Percentiles rank a stretch among this genome's conserved stretches.
phyloP scores from a whole-genome alignment of 2,113 vertebrate genomes.

The Xenus cinereus region DNA sequence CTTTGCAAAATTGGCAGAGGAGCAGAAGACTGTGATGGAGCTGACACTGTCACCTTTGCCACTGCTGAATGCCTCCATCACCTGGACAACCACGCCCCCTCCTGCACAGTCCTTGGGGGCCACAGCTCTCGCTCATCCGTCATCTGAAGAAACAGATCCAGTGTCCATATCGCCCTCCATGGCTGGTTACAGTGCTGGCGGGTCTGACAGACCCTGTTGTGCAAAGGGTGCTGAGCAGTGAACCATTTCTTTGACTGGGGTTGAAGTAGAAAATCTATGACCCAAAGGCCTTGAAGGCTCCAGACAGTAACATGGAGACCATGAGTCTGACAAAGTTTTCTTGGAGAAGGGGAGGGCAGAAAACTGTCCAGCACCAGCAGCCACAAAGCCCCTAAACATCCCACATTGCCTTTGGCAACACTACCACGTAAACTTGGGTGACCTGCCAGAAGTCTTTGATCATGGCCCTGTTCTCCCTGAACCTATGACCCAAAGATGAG shows the following conservation, averaged over 20 bases:
- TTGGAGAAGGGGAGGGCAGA: not conserved
- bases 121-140: not conserved
- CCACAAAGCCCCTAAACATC: not conserved
- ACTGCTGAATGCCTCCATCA: not conserved
- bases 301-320: not conserved
- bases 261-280: not conserved
- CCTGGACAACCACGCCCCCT: not conserved
- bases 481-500: not conserved
- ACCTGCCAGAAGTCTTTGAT: not conserved
- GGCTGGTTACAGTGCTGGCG: not conserved
- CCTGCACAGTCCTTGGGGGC: fast-evolving
- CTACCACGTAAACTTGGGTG: not conserved
- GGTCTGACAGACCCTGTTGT: not conserved
- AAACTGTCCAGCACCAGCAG: not conserved
- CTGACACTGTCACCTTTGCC: not conserved
- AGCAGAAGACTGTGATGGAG: not conserved
- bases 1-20: not conserved
- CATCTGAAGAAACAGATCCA: not conserved
- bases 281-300: not conserved
- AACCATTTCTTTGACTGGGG: not conserved
- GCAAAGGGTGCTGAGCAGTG: not conserved
- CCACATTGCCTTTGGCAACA: not conserved
- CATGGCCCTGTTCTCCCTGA: not conserved
- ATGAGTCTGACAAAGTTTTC: not conserved
- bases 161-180: not conserved